Conservation (phyloP, 1,140 invertebrate species). For the Trinorchestia longiramus region DNA sequence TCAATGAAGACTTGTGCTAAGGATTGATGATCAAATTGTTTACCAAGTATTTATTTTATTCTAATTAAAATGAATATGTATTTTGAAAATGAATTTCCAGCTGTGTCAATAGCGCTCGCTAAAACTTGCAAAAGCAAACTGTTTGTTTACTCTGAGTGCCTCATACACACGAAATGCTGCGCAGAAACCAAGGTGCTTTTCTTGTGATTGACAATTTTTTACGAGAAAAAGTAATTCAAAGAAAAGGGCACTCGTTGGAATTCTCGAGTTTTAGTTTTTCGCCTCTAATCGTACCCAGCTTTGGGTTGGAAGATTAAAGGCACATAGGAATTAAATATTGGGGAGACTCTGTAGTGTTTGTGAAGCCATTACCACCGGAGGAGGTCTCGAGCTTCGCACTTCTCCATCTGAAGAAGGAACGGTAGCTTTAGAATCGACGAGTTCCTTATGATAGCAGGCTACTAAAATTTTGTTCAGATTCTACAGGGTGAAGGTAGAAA, state of each 20-base stretch:
- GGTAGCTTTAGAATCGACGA: not conserved
- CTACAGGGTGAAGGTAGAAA: not conserved
- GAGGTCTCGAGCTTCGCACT: not conserved
- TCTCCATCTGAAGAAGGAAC: not conserved
- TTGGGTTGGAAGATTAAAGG: conserved; percentile 6
- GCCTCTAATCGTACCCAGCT: not conserved
- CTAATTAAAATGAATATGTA: not conserved
- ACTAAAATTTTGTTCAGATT: not conserved
- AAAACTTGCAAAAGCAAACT: not conserved
- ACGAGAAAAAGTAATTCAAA: not conserved
- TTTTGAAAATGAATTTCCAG: not conserved
- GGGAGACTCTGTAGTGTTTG: conserved; percentile 45
- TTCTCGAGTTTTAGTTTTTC: conserved; percentile 10
- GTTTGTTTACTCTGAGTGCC: not conserved
- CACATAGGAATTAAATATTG: conserved; percentile 46
- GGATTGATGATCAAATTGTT: not conserved
- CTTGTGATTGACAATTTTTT: conserved; percentile 32
- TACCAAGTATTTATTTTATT: not conserved
- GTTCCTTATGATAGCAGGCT: not conserved
- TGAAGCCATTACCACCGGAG: conserved; percentile 43
- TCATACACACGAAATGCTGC: not conserved
- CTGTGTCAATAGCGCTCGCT: not conserved
- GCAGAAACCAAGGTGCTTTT: not conserved
- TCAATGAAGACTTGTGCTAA: not conserved
- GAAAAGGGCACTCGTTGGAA: not conserved